Evolutionary conservation across 1,140 invertebrate genomes (phyloP), one percentile per base, ranked within the genome.

Genomic region (Agrilus planipennis): DNA sequence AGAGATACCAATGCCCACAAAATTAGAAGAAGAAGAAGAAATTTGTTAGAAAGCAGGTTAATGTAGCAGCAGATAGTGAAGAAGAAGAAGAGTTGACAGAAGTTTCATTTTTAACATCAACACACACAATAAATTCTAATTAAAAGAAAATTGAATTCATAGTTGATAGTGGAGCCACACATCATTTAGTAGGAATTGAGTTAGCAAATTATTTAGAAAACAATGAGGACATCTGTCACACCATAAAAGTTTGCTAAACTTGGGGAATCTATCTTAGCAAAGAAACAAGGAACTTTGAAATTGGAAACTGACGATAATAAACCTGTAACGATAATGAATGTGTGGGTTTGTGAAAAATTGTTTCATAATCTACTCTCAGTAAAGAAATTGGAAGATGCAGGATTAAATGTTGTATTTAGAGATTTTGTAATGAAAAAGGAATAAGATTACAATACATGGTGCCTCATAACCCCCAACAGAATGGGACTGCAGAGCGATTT

Each of bases 401-500:
- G 34, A 20, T 15, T 36, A 36, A 36, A 36, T 14, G 34, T 36
- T 11, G 11, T 19, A 10, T 36, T 36, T 36, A n/a, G n/a, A n/a
- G n/a, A n/a, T n/a, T n/a, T n/a, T n/a, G n/a, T n/a, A n/a, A n/a
- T n/a, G n/a, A n/a, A n/a, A n/a, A n/a, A n/a, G n/a, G n/a, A n/a
- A n/a, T n/a, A n/a, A n/a, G n/a, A n/a, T n/a, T n/a, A n/a, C n/a
- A n/a, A n/a, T n/a, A n/a, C n/a, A n/a, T n/a, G n/a, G n/a, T n/a
- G n/a, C n/a, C n/a, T n/a, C n/a, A n/a, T n/a, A n/a, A n/a, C n/a
- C n/a, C n/a, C n/a, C n/a, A n/a, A n/a, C n/a, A n/a, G n/a, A n/a
- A n/a, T n/a, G n/a, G n/a, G n/a, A n/a, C n/a, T n/a, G n/a, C n/a
- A n/a, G n/a, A n/a, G n/a, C n/a, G n/a, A n/a, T n/a, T n/a, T n/a